Conservation (phyloP, 2,113 vertebrate genomes). For the Regulus satrapa region DNA sequence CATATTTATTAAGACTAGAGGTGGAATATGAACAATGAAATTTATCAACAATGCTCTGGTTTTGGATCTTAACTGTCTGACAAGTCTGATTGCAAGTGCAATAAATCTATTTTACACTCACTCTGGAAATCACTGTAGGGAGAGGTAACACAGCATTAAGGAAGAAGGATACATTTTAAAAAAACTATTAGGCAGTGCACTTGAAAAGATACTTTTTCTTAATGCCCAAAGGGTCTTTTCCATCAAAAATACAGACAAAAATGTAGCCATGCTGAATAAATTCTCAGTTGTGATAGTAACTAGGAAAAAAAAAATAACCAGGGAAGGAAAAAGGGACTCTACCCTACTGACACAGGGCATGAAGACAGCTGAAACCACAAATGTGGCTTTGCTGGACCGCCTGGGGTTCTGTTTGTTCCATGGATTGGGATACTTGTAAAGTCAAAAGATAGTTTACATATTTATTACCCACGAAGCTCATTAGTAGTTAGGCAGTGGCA, state of each 20-base stretch:
- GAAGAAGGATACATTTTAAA: neutral
- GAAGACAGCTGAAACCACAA: neutral
- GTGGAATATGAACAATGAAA: neutral
- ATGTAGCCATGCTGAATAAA: neutral
- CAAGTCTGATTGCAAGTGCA: neutral
- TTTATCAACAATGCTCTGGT: neutral
- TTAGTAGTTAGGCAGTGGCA: neutral
- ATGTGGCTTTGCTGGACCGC: neutral
- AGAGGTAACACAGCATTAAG: neutral
- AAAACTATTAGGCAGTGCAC: neutral
- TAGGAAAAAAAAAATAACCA: neutral
- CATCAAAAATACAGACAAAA: neutral
- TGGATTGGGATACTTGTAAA: neutral
- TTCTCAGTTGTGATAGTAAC: neutral
- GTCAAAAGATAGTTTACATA: neutral
- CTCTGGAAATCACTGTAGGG: neutral
- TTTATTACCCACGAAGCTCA: neutral
- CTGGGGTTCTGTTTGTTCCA: neutral
- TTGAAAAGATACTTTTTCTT: neutral
- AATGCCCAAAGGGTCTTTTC: neutral
- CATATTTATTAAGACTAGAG: neutral
- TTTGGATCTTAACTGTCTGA: neutral
- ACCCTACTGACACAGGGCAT: neutral
- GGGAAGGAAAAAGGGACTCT: neutral
- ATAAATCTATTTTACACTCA: neutral